phyloP scores from a whole-genome alignment of 2,888 invertebrate species.

The Selenia dentaria region DNA sequence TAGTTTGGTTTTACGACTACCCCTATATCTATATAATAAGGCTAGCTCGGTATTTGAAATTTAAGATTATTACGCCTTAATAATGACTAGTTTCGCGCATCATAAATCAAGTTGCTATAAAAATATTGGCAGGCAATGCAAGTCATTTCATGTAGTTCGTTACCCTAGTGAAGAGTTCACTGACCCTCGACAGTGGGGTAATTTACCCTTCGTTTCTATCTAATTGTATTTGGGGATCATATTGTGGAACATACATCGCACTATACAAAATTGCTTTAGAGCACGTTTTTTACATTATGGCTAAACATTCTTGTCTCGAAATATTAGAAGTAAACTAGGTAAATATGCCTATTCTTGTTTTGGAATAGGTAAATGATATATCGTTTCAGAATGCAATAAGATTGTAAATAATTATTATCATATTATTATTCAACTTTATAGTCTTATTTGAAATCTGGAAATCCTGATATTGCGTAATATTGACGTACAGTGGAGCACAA shows the following conservation, averaged over 20 bases:
- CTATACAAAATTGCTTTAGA: background rate
- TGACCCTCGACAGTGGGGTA: slow-evolving; percentile 45
- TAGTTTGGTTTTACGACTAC: slow-evolving; percentile 2
- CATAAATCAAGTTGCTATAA: slow-evolving; percentile 6
- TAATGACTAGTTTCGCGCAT: background rate
- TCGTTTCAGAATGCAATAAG: too few species aligned
- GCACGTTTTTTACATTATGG: background rate
- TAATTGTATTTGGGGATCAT: slow-evolving; percentile 38
- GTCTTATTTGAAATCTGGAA: background rate
- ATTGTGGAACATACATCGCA: slow-evolving; percentile 8
- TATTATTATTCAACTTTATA: background rate
- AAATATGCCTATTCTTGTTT: too few species aligned
- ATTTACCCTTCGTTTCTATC: slow-evolving; percentile 41
- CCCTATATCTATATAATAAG: slow-evolving; percentile 4
- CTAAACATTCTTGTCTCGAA: too few species aligned
- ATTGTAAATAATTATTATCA: too few species aligned
- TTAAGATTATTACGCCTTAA: background rate
- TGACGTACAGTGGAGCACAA: background rate
- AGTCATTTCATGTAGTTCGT: slow-evolving; percentile 27
- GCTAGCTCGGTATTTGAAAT: too few species aligned
- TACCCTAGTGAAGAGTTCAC: slow-evolving; percentile 38
- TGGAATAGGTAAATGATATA: too few species aligned
- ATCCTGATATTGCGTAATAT: background rate
- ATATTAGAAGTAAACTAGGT: too few species aligned
- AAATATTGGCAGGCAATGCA: slow-evolving; percentile 16